phyloP scores from a whole-genome alignment of 2,797 vertebrate genomes.

The Garrulus glandarius region DNA sequence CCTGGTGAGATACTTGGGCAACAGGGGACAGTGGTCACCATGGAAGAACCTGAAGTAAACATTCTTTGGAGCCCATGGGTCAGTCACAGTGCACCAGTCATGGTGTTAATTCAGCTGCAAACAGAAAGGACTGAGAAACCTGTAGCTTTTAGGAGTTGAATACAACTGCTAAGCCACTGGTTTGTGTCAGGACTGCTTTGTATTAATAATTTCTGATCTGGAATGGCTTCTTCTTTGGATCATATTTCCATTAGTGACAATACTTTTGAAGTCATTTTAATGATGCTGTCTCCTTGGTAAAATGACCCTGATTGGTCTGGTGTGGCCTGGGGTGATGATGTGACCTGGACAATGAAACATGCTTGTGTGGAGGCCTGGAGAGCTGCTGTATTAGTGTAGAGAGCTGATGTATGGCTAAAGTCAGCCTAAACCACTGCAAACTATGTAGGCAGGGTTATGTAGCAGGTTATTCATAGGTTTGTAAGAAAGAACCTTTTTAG shows the following conservation, averaged over 20 bases:
- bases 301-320: background rate
- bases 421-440: background rate
- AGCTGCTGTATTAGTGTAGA: background rate
- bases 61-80: background rate
- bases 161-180: background rate
- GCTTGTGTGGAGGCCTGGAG: background rate
- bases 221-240: background rate
- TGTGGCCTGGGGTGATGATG: background rate
- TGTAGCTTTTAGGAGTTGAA: background rate
- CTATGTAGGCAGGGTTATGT: background rate
- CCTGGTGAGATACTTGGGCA: background rate
- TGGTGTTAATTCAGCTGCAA: background rate
- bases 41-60: background rate
- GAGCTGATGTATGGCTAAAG: background rate
- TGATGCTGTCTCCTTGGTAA: background rate
- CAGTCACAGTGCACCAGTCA: background rate
- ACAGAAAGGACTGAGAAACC: background rate
- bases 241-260: background rate
- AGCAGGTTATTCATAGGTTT: background rate
- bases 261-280: background rate
- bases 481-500: background rate
- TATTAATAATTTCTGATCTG: slow-evolving; percentile 15
- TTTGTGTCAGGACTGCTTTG: background rate
- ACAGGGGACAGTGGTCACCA: background rate
- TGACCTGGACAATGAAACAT: background rate